Base-by-base conservation (phyloP, 53 echinoderm and acorn worm species). In the Paracentrotus lividus region DNA sequence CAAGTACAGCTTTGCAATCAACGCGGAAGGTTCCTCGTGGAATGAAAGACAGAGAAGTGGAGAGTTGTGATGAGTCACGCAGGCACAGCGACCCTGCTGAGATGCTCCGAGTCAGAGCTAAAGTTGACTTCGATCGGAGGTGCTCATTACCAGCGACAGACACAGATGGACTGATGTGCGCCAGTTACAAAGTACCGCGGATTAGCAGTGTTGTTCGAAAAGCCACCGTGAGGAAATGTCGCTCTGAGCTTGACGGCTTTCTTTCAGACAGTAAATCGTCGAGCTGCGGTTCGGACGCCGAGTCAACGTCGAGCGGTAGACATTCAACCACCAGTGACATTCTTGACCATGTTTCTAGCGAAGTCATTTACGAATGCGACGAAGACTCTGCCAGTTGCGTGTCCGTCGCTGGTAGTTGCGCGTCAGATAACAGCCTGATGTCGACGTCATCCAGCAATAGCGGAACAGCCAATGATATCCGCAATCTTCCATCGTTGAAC, bases 311-410 rank as follows among this genome's bases (percentile, higher is more conserved):
- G n/a, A 92, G 92, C 43, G 81, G 92, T 10, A 8, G 92, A 33
- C 77, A 78, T 23, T 92, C 92, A 57, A 92, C 58, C 43, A 92
- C 43, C 92, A 81, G 92, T 31, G 92, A 92, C 0, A n/a, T n/a
- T n/a, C 59, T 92, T 6, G 92, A 92, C 56, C 56, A 72, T 29
- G 49, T 72, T 26, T 33, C 77, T 26, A 58, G 51, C 26, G 60
- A 78, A 42, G 58, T 92, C 77, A 92, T 92, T 52, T 92, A 78
- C 81, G 92, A 92, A n/a, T 92, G 92, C 81, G 92, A 92, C 58
- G 92, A 92, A 43, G 92, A 92, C 38, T 52, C 92, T 5, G 81
- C 92, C 13, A 92, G 92, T 31, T 92, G 92, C 81, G 56, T 92
- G 43, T 92, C 92, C 4, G 58, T 78, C 92, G 92, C 49, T 20